Evolutionary conservation across 2,888 invertebrate species (phyloP), one percentile per base, ranked within the genome.

Genomic region (Scrobipalpa atriplicella): DNA sequence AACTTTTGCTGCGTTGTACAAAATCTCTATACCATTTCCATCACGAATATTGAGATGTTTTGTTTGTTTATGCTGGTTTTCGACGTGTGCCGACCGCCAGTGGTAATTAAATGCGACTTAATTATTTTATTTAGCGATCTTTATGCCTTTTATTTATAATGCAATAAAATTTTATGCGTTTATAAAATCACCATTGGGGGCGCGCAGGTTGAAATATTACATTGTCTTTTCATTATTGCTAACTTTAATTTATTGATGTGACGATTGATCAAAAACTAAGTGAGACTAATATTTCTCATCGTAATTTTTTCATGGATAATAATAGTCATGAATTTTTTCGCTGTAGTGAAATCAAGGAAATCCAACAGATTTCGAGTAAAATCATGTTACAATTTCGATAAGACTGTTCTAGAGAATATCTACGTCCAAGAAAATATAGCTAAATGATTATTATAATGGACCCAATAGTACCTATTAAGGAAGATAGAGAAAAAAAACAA

Each of bases 11-110:
- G 16, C 58, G 56, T 29, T n/a, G 58, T 58, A 29, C n/a, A 16
- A n/a, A 9, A 58, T 3, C 2, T 58, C 29, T 62, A 19, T 21
- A 77, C 76, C 82, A 81, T 29, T 56, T 80, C 84, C 84, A 82
- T 82, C 88, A 89, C 87, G 36, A 38, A 58, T 58, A 58, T 58
- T 58, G 81, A 90, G 89, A 86, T 81, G 87, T 90, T 86, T 69
- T 75, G 75, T 83, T 80, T 83, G 78, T 88, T 88, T 86, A 87
- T 82, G 76, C 76, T 75, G 74, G 74, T 75, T 73, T 69, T 76
- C 72, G 77, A 79, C 75, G 73, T 80, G 73, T 73, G 74, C 78
- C 77, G 76, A 78, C 79, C 81, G 78, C 68, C 73, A 21, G 71
- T 67, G 70, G 73, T 76, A 77, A 79, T 80, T 77, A 74, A 73